Evolutionary conservation across 1,140 invertebrate genomes (phyloP), one percentile per base, ranked within the genome.

Genomic region (Homalodisca vitripennis): DNA sequence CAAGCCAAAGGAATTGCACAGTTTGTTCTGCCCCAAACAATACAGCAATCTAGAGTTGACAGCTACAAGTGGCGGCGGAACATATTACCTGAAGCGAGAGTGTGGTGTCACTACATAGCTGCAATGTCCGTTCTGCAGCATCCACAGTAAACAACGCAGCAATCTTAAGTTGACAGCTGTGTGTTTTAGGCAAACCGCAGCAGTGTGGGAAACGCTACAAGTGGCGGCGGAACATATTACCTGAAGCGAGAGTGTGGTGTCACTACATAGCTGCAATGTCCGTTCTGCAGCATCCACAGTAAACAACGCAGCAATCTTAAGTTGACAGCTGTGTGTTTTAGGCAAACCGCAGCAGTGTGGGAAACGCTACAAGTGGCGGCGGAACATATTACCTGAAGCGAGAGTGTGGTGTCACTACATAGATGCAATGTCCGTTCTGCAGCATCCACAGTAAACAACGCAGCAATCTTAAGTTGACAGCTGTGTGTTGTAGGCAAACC

Each of bases 21-120:
- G n/a, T n/a, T n/a, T n/a, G n/a, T n/a, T n/a, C n/a, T n/a, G n/a
- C n/a, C n/a, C n/a, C n/a, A n/a, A n/a, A n/a, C n/a, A n/a, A n/a
- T n/a, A n/a, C n/a, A n/a, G n/a, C n/a, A n/a, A n/a, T n/a, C n/a
- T n/a, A n/a, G n/a, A n/a, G n/a, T n/a, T n/a, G n/a, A n/a, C n/a
- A n/a, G n/a, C n/a, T 79, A 79, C 70, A 74, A 74, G n/a, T 76
- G 75, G 26, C 73, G 73, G 26, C 74, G 76, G 17, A 79, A 76
- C 41, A 66, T 79, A n/a, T 73, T 74, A 70, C 46, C 20, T 57
- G n/a, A 66, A 67, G 41, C 20, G 62, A 29, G 68, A 69, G 79
- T 72, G 73, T 78, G 68, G 75, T 76, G 29, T 31, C 22, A 10
- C 1, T 20, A 31, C 68, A 12, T 20, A n/a, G n/a, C n/a, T n/a